Evolutionary conservation across 2,888 invertebrate species (phyloP), one percentile per base, ranked within the genome.

Genomic region (Oscheius myriophilus): DNA sequence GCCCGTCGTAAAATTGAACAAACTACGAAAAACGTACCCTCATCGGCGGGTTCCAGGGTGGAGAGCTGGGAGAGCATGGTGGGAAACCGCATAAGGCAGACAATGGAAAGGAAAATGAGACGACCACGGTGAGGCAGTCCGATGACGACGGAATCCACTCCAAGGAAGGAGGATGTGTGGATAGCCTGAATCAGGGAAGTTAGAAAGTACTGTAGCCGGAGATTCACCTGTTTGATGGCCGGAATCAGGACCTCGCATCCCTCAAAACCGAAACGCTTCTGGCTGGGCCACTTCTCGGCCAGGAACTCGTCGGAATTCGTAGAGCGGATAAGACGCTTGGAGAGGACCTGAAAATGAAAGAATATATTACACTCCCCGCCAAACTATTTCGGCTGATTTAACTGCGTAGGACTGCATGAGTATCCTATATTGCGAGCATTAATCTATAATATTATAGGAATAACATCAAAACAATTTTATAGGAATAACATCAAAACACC

Each of bases 201-300:
- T 33, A 9, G 33, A 54, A 62, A 6, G 16, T 52, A 49, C 16
- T 25, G n/a, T 18, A 51, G 23, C 23, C 41, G 21, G 14, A 4
- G 42, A 39, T 25, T 7, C 21, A 72, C 72, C 88, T 95, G 93
- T 89, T 99, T 99, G 92, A 99, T 93, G 0, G 96, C 95, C 0
- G 98, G 97, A 80, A 99, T 98, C 84, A 99, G 90, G 83, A 97
- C 84, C 90, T 99, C 98, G 88, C 96, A 95, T 51, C 99, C 98
- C 88, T 99, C 98, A 64, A 99, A 90, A 82, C 99, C 98, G 89
- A 99, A 99, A 85, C 98, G 92, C 88, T 99, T 99, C 89, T 99
- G 98, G 14, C 97, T 96, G 3, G 96, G 94, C 92, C 94, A 99
- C 89, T 98, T 99, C 87, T 94, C 93, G 0, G 97, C 96, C 86